These are phyloP conservation scores for Hypercompe scribonia DNA, from an alignment of 2,888 invertebrate genomes.

Conservation along the genomic window DNA sequence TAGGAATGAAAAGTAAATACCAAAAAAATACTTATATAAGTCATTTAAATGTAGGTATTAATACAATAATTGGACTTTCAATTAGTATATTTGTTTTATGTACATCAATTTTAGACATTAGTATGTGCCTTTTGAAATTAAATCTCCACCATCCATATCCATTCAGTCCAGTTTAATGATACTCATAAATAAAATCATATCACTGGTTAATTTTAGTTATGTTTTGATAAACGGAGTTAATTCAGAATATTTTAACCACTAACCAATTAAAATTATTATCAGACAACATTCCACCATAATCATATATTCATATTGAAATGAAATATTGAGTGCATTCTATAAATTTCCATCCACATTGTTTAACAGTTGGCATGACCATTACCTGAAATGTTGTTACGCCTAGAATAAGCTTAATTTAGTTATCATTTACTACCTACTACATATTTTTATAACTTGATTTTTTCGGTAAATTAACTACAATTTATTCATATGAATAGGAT, in stretches of 20 bases:
- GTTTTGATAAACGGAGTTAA: neutral
- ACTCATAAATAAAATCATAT: conserved; percentile 51
- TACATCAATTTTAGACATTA: conserved; percentile 59
- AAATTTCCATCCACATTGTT: conserved; percentile 23
- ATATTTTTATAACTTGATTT: conserved; percentile 73
- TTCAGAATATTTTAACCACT: conserved; percentile 32
- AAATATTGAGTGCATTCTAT: conserved; percentile 10
- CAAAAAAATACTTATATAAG: conserved; percentile 55
- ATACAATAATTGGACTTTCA: conserved; percentile 46
- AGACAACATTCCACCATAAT: conserved; percentile 77
- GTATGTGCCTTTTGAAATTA: conserved; percentile 77
- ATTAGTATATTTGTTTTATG: conserved; percentile 58
- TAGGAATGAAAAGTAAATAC: conserved; percentile 51
- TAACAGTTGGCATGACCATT: conserved; percentile 39
- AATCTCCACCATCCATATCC: conserved; percentile 75
- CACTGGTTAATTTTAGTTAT: neutral
- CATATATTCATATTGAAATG: conserved; percentile 59
- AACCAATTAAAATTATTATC: conserved; percentile 55
- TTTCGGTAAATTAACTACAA: conserved; percentile 69
- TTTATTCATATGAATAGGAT: conserved; percentile 75
- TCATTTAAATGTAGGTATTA: conserved; percentile 39
- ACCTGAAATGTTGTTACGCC: conserved; percentile 53
- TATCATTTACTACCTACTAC: conserved; percentile 65
- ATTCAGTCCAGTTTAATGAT: conserved; percentile 69
- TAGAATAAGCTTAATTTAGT: conserved; percentile 77